phyloP scores from a whole-genome alignment of 2,797 vertebrate genomes.

The Meda fulgida region DNA sequence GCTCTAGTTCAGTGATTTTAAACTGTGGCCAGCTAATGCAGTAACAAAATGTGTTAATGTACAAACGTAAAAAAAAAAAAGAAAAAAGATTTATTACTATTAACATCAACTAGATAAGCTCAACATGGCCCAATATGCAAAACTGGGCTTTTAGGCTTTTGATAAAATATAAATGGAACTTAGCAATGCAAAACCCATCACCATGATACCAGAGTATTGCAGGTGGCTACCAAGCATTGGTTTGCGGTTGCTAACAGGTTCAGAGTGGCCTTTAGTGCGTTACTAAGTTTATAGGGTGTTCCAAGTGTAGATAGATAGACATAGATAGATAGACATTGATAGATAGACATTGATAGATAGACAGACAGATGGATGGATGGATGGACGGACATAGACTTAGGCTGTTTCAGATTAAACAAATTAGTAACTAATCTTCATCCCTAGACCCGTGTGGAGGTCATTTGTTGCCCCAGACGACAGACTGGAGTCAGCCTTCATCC shows the following conservation, averaged over 20 bases:
- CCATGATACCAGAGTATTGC: neutral
- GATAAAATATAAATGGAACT: neutral
- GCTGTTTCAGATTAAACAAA: neutral
- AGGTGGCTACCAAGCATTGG: neutral
- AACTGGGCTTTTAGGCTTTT: neutral
- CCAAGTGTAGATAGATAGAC: neutral
- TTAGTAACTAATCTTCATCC: neutral
- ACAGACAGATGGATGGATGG: no score
- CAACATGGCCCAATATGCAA: neutral
- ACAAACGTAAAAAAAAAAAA: neutral
- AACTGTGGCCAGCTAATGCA: neutral
- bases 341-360: no score
- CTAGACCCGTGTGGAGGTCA: conserved; percentile 70
- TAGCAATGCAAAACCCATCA: neutral
- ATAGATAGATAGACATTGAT: no score
- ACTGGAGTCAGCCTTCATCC: conserved; percentile 64
- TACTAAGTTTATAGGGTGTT: neutral
- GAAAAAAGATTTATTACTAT: neutral
- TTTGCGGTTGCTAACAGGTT: neutral
- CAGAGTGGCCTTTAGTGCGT: neutral
- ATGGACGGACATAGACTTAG: neutral
- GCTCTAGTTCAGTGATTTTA: neutral
- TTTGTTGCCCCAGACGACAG: conserved; percentile 69
- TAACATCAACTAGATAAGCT: neutral
- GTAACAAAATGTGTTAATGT: neutral